phyloP scores from a whole-genome alignment of 1,140 invertebrate genomes.

The Holcopasites calliopsidis region DNA sequence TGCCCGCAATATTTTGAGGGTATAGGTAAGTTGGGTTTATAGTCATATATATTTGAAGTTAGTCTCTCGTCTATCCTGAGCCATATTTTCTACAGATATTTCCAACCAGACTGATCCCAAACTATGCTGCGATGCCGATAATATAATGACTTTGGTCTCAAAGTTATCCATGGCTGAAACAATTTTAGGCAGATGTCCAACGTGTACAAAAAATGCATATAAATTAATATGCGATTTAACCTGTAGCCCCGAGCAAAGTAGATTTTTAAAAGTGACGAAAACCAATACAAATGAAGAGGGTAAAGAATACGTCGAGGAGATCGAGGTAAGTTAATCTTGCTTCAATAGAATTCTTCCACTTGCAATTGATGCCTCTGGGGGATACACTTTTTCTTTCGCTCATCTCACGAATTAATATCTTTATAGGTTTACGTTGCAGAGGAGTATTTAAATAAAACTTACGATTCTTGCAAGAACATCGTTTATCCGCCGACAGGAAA shows the following conservation, averaged over 20 bases:
- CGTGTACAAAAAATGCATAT: conserved; percentile 82
- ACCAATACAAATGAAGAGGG: not conserved
- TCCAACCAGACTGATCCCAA: conserved; percentile 12
- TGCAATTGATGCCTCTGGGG: not conserved
- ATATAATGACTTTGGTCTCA: conserved; percentile 76
- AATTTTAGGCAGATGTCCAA: conserved; percentile 82
- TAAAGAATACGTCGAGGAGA: conserved; percentile 42
- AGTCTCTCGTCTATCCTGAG: no score
- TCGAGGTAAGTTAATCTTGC: conserved; percentile 56
- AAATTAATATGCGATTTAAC: conserved; percentile 82
- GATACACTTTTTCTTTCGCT: no score
- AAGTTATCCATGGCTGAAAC: conserved; percentile 79
- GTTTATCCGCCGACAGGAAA: conserved; percentile 84
- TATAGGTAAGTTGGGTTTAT: conserved; percentile 70
- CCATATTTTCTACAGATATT: not conserved
- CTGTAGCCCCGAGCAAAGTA: conserved; percentile 82
- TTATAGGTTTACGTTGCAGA: conserved; percentile 78
- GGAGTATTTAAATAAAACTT: conserved; percentile 83
- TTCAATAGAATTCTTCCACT: not conserved
- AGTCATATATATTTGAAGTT: no score
- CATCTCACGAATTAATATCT: not conserved
- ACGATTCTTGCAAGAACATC: conserved; percentile 84
- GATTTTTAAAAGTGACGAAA: conserved; percentile 77
- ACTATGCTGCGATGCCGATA: conserved; percentile 80
- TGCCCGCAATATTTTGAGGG: conserved; percentile 78